A percentile compares a stretch with the other conserved stretches of the same genome.
Conservation (phyloP, 2,797 vertebrate species). For the Notolabrus celidotus region DNA sequence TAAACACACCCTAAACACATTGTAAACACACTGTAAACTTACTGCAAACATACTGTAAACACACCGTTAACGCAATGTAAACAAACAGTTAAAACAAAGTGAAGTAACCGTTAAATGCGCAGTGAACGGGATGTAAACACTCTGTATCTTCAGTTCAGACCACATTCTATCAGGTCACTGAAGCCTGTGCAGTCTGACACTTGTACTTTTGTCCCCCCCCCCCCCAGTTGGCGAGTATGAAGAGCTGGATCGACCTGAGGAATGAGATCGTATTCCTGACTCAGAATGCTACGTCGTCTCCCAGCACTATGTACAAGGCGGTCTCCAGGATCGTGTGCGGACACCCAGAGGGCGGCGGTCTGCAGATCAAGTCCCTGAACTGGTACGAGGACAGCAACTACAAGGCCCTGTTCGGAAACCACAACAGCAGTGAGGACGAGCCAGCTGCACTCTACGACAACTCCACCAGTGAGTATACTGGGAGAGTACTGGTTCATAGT, state of each 20-base stretch:
- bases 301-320: slow-evolving; percentile 92
- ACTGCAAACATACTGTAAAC: too few relatives aligned
- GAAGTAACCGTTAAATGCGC: too few relatives aligned
- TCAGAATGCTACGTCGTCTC: slow-evolving; percentile 88
- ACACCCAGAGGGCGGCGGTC: slow-evolving; percentile 93
- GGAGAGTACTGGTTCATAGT: background rate
- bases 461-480: slow-evolving; percentile 89
- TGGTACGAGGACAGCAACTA: slow-evolving; percentile 99
- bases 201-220: background rate
- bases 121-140: too few relatives aligned
- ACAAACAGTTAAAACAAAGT: too few relatives aligned
- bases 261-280: slow-evolving; percentile 93
- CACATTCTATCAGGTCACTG: too few relatives aligned
- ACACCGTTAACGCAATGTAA: too few relatives aligned
- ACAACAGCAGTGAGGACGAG: slow-evolving; percentile 90
- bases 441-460: slow-evolving; percentile 89
- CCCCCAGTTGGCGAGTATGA: slow-evolving; percentile 90
- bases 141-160: too few relatives aligned
- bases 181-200: background rate
- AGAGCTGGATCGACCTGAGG: slow-evolving; percentile 94
- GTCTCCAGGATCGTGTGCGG: slow-evolving; percentile 95
- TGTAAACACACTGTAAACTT: too few relatives aligned
- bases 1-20: too few relatives aligned
- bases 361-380: slow-evolving; percentile 98
- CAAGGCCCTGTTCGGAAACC: slow-evolving; percentile 94